These are phyloP conservation scores for Synanthedon vespiformis DNA, from an alignment of 2,888 invertebrate species.

Conservation along the genomic window DNA sequence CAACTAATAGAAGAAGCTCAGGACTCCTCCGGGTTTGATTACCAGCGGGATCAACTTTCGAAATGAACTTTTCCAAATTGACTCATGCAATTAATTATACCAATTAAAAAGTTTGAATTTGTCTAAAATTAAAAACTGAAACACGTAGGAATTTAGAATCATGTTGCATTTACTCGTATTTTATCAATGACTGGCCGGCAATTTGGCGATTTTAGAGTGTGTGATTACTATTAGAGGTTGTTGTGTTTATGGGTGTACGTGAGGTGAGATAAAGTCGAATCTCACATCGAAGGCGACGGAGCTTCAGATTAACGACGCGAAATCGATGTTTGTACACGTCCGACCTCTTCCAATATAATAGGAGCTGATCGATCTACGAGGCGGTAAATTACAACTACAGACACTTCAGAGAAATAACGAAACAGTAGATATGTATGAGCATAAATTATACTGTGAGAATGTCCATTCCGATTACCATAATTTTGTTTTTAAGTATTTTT, in stretches of 20 bases:
- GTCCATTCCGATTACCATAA: conserved; percentile 8
- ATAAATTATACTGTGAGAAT: conserved; percentile 12
- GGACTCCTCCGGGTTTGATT: too few relatives aligned
- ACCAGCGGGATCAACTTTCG: too few relatives aligned
- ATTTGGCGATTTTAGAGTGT: neutral
- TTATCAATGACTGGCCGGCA: neutral
- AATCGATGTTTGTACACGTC: conserved; percentile 70
- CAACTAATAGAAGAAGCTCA: too few relatives aligned
- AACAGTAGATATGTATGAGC: conserved; percentile 19
- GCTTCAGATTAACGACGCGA: conserved; percentile 60
- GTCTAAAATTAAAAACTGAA: too few relatives aligned
- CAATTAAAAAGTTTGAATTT: too few relatives aligned
- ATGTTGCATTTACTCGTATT: too few relatives aligned
- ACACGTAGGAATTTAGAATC: too few relatives aligned
- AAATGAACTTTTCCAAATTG: too few relatives aligned
- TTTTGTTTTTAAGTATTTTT: conserved; percentile 3
- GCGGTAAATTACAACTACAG: conserved; percentile 56
- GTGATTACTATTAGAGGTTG: conserved; percentile 33
- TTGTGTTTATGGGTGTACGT: conserved; percentile 51
- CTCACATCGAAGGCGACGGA: conserved; percentile 45
- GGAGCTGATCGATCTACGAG: conserved; percentile 59
- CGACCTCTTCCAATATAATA: conserved; percentile 67
- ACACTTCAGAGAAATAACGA: conserved; percentile 58
- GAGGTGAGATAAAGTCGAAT: conserved; percentile 52
- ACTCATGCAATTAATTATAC: too few relatives aligned